Evolutionary conservation across 2,113 vertebrate genomes (phyloP).

Genomic region (Solea senegalensis): DNA sequence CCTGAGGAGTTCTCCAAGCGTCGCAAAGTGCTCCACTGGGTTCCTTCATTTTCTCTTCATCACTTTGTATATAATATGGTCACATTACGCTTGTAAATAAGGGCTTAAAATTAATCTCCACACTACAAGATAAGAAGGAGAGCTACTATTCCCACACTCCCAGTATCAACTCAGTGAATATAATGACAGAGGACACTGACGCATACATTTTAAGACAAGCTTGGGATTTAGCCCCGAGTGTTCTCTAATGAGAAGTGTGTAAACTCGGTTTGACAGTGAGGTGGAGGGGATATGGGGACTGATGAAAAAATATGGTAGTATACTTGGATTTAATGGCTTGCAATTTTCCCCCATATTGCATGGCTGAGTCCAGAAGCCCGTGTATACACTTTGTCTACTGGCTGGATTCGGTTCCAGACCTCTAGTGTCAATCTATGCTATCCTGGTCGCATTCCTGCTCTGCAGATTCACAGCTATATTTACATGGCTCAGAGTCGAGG

Average conservation of each 20-base stretch:
- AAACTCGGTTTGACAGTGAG: not conserved
- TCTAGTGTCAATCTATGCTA: slow-evolving; percentile 29
- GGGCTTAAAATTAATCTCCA: not conserved
- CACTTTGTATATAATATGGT: not conserved
- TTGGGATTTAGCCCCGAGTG: slow-evolving; percentile 9
- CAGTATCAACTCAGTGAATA: slow-evolving; percentile 12
- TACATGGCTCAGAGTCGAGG: slow-evolving; percentile 47
- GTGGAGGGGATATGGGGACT: not conserved
- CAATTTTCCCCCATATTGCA: too few relatives aligned
- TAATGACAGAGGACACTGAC: slow-evolving; percentile 4
- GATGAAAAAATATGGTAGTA: not conserved
- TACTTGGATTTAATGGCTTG: not conserved
- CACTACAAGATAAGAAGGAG: not conserved
- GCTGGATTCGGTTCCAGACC: slow-evolving; percentile 10
- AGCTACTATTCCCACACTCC: not conserved
- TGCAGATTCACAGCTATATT: slow-evolving; percentile 66
- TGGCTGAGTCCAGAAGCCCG: not conserved
- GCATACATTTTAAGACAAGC: slow-evolving; percentile 9
- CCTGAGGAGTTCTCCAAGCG: slow-evolving; percentile 2
- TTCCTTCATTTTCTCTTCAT: slow-evolving; percentile 12
- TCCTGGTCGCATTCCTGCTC: slow-evolving; percentile 61
- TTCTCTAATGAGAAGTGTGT: not conserved
- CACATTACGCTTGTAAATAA: slow-evolving; percentile 2
- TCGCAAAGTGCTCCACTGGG: not conserved
- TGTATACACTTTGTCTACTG: not conserved